Base-by-base conservation (phyloP, 2,888 invertebrate genomes). In the Pristionchus mayeri region DNA sequence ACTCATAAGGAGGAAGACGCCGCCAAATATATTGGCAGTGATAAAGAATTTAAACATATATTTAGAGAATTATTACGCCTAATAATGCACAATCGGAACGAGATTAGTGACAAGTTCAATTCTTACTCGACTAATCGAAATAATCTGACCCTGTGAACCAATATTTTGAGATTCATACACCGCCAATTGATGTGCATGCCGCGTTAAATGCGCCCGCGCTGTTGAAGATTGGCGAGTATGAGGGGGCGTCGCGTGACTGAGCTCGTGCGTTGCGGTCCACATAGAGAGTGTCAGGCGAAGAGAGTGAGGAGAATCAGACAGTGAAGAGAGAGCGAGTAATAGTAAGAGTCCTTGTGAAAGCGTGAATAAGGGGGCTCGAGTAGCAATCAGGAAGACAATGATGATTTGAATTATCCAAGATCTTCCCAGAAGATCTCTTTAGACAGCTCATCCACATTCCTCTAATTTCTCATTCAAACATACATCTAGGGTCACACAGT, bases 231-330 rank as follows among this genome's bases (percentile, higher is more conserved):
- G 71, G 50, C 76, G 76, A 37, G 44, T 37, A 57, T 37, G 80
- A 57, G 80, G 40, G 54, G n/a, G 54, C 54, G 54, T 79, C 78
- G 78, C 80, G 80, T 80, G 80, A 80, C 57, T 40, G 80, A 11
- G 27, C 4, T 9, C 0, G 13, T 27, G 80, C 80, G 57, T 34
- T 34, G 78, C 78, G 78, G 80, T 37, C 34, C 40, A 6, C 57
- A 80, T 34, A 80, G 34, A 80, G 80, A 24, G 57, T 40, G 57
- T 21, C 57, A 30, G 57, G 57, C 57, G 80, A 40, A 11, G 80
- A 80, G 80, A 40, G n/a, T 4, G 54, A 37, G 16, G 57, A 57
- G 80, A 57, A n/a, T 1, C 80, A 57, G 80, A 57, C 27, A 27
- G 27, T 21, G 24, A 37, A 13, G 80, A 80, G 57, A 80, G 37